These are phyloP conservation scores for Cheirogaleus medius DNA, from an alignment of 2,113 vertebrate species.

Conservation along the genomic window DNA sequence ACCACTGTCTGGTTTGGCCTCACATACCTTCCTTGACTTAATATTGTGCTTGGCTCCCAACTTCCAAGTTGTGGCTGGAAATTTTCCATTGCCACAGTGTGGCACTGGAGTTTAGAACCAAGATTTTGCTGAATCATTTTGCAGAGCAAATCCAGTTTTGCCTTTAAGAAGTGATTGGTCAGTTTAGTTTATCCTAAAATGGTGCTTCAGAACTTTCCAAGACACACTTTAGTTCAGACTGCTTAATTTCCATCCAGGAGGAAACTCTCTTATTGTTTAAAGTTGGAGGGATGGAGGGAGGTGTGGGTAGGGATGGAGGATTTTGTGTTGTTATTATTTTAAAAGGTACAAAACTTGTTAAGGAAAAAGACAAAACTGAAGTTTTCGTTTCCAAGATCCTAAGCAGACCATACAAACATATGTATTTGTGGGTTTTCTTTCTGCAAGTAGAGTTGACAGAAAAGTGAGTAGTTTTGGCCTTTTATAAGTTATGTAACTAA, in stretches of 20 bases:
- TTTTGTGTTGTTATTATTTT: not conserved
- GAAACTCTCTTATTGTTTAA: not conserved
- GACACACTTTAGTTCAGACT: not conserved
- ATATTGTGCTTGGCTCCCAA: conserved; percentile 12
- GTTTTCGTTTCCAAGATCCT: conserved; percentile 47
- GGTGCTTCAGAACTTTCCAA: not conserved
- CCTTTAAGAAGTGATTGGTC: conserved; percentile 20
- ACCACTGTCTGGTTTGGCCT: conserved; percentile 41
- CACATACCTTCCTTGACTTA: conserved; percentile 25
- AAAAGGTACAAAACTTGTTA: conserved; percentile 24
- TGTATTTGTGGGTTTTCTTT: conserved; percentile 47
- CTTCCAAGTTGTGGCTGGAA: conserved; percentile 42
- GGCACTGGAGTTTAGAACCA: not conserved
- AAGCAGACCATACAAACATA: conserved; percentile 49
- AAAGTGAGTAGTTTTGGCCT: not conserved
- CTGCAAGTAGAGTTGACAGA: not conserved
- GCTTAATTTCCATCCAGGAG: conserved; percentile 35
- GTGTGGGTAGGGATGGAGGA: not conserved
- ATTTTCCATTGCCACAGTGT: conserved; percentile 18
- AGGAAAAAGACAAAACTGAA: not conserved
- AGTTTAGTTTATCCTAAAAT: conserved; percentile 39
- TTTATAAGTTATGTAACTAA: not conserved
- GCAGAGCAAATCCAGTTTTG: conserved; percentile 43
- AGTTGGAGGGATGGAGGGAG: not conserved
- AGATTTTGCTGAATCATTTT: conserved; percentile 42